phyloP scores from a whole-genome alignment of 2,888 invertebrate genomes.

The Diaperis boleti region DNA sequence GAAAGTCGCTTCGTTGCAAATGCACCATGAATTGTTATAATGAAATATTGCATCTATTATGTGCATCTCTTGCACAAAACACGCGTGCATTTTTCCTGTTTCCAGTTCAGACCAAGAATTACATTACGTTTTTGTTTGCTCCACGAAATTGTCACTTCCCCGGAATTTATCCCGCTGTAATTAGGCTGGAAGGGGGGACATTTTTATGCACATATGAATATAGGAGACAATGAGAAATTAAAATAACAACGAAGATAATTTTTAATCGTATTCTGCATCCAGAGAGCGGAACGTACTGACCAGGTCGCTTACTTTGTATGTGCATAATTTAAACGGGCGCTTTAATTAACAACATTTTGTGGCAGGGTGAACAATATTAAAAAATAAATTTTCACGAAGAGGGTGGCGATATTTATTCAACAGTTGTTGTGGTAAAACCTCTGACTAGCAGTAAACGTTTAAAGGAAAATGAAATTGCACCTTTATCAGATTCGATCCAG shows the following conservation, averaged over 20 bases:
- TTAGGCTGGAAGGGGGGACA: slow-evolving; percentile 46
- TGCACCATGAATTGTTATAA: slow-evolving; percentile 32
- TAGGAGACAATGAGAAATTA: slow-evolving; percentile 61
- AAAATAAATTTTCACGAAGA: slow-evolving; percentile 24
- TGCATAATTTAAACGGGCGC: slow-evolving; percentile 50
- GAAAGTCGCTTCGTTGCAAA: slow-evolving; percentile 33
- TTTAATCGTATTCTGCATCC: slow-evolving; percentile 58
- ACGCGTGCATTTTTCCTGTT: slow-evolving; percentile 20
- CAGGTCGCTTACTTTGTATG: slow-evolving; percentile 53
- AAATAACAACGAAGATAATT: slow-evolving; percentile 63
- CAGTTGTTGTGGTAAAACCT: no score
- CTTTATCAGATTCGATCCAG: no score
- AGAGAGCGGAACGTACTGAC: slow-evolving; percentile 58
- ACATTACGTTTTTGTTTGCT: slow-evolving; percentile 19
- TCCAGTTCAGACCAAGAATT: slow-evolving; percentile 2
- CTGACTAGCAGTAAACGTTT: no score
- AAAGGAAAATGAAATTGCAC: no score
- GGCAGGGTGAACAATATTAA: slow-evolving; percentile 19
- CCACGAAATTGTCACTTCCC: slow-evolving; percentile 16
- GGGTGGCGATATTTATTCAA: no score
- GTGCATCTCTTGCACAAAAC: slow-evolving; percentile 26
- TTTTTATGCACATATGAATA: slow-evolving; percentile 54
- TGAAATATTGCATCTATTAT: slow-evolving; percentile 18
- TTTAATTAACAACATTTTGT: slow-evolving; percentile 50
- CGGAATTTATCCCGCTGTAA: slow-evolving; percentile 48